phyloP scores from a whole-genome alignment of 2,888 invertebrate genomes.

The Agrochola lychnidis region DNA sequence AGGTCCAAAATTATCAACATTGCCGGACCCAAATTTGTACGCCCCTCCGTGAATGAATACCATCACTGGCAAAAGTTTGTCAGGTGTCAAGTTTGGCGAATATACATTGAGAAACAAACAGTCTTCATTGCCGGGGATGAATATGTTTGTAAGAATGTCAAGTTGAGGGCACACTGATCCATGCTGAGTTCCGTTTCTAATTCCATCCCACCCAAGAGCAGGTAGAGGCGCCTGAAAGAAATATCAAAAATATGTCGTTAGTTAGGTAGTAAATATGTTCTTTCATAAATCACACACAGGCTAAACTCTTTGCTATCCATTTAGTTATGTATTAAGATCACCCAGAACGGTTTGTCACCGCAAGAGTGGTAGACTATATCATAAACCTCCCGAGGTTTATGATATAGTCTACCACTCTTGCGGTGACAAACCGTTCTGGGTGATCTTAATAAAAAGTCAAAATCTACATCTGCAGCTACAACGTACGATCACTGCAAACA shows the following conservation, averaged over 20 bases:
- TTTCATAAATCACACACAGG: too few relatives aligned
- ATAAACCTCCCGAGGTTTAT: too few relatives aligned
- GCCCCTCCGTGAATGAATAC: conserved; percentile 38
- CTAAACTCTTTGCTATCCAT: too few relatives aligned
- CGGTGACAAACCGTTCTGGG: too few relatives aligned
- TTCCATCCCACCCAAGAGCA: conserved; percentile 22
- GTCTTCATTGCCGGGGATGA: conserved; percentile 34
- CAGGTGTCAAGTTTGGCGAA: conserved; percentile 27
- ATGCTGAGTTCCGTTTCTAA: conserved; percentile 34
- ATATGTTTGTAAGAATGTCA: background rate
- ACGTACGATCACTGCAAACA: too few relatives aligned
- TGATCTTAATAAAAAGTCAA: too few relatives aligned
- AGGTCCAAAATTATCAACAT: conserved; percentile 30
- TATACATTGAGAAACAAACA: conserved; percentile 50
- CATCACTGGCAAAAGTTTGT: conserved; percentile 24
- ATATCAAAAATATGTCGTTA: background rate
- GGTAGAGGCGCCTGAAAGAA: conserved; percentile 36
- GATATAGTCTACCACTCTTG: too few relatives aligned
- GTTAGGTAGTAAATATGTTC: too few relatives aligned
- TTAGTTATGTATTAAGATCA: too few relatives aligned
- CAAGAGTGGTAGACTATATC: too few relatives aligned
- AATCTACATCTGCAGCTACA: too few relatives aligned
- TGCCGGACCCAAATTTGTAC: conserved; percentile 33
- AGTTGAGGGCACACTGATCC: conserved; percentile 39
- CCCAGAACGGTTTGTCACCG: too few relatives aligned